These are phyloP conservation scores for Pyrgus malvae DNA, from an alignment of 2,888 invertebrate genomes.

Conservation along the genomic window DNA sequence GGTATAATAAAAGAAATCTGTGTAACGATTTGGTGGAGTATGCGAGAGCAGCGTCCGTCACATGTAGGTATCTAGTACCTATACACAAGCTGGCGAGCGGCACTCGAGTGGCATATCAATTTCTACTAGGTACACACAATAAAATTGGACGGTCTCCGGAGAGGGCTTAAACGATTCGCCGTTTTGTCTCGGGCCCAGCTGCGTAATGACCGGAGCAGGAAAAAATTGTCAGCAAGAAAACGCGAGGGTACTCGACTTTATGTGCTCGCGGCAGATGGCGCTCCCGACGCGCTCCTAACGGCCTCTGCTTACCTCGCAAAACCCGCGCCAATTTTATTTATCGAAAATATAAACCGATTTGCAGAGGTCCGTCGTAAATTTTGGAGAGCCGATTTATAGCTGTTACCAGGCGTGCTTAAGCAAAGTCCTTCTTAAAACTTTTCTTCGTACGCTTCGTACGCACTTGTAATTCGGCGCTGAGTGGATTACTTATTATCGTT, in stretches of 20 bases:
- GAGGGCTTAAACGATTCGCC: constrained; percentile 82
- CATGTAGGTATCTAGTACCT: too few species aligned
- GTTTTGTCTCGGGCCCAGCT: constrained; percentile 82
- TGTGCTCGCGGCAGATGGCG: constrained; percentile 65
- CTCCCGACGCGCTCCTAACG: constrained; percentile 72
- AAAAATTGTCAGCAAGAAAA: constrained; percentile 83
- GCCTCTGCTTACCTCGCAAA: constrained; percentile 81
- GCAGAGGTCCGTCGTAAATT: constrained; percentile 78
- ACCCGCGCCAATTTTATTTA: constrained; percentile 82
- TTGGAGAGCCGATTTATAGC: constrained; percentile 77
- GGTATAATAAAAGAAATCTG: too few species aligned
- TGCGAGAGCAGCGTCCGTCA: constrained; percentile 41
- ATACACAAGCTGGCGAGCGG: constrained; percentile 47
- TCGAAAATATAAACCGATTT: constrained; percentile 83
- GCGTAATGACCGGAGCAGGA: constrained; percentile 80
- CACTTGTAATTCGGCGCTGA: constrained; percentile 18
- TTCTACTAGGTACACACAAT: constrained; percentile 78
- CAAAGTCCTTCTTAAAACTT: constrained; percentile 73
- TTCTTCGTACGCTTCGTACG: constrained; percentile 42
- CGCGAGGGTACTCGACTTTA: constrained; percentile 80
- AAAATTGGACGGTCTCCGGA: constrained; percentile 80
- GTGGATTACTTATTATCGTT: not conserved
- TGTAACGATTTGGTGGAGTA: too few species aligned
- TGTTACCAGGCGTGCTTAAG: constrained; percentile 75
- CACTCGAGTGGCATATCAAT: constrained; percentile 78